phyloP scores from a whole-genome alignment of 2,113 vertebrate species.

The Romanogobio albipinnatus region DNA sequence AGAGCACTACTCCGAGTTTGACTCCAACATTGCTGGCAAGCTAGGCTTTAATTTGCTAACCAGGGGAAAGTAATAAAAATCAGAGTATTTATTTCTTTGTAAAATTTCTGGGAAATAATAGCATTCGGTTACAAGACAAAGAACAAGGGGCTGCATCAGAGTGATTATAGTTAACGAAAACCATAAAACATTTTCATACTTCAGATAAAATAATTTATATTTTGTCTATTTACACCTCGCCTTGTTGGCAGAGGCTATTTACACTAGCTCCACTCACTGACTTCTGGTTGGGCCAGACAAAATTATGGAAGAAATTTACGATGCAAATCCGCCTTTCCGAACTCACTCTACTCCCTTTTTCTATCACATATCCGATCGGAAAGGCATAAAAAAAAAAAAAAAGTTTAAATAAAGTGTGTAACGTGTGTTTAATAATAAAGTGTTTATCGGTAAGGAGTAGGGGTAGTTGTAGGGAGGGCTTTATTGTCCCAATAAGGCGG shows the following conservation, averaged over 20 bases:
- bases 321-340: no score
- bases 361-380: no score
- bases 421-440: no score
- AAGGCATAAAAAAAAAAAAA: no score
- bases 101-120: constrained; percentile 63
- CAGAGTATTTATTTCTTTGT: constrained; percentile 58
- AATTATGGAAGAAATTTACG: no score
- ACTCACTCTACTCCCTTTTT: no score
- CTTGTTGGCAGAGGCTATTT: not conserved
- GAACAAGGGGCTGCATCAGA: constrained; percentile 26
- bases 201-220: not conserved
- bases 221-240: no score
- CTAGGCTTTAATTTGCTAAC: constrained; percentile 66
- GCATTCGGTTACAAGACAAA: constrained; percentile 55
- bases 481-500: no score
- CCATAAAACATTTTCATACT: not conserved
- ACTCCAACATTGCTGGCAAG: constrained; percentile 66
- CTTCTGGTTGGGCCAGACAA: no score
- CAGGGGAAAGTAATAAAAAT: constrained; percentile 68
- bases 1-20: constrained; percentile 55
- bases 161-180: not conserved
- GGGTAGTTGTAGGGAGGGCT: no score
- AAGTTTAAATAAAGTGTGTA: no score
- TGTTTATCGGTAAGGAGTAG: no score
- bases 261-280: not conserved